Conservation (phyloP, 2,888 invertebrate genomes). For the Anodontia alba region DNA sequence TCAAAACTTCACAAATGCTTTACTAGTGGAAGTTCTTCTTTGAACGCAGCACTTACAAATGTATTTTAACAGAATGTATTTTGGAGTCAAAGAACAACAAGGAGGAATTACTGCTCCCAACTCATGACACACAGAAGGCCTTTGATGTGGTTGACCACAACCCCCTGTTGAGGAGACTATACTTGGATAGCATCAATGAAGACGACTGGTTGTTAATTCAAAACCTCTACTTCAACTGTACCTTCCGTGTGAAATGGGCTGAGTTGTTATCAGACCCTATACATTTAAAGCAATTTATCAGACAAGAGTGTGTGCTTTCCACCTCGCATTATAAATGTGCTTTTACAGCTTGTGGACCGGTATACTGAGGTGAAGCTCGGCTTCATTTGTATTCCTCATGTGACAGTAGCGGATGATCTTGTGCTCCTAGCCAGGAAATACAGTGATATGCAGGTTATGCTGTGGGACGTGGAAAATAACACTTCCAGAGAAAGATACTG, state of each 20-base stretch:
- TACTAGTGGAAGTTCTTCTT: conserved; percentile 15
- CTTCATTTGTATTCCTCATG: neutral
- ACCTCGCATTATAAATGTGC: neutral
- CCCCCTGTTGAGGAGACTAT: neutral
- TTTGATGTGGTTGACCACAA: conserved; percentile 8
- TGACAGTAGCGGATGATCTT: conserved; percentile 1
- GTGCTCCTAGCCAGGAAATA: neutral
- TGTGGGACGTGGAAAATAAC: no score
- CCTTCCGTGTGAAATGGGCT: neutral
- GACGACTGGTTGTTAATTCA: conserved; percentile 4
- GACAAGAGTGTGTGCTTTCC: conserved; percentile 4
- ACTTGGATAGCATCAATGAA: neutral
- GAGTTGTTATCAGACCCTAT: neutral
- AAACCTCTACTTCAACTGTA: neutral
- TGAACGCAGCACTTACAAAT: conserved; percentile 20
- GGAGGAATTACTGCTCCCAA: no score
- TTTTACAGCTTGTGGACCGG: neutral
- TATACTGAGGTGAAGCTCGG: neutral
- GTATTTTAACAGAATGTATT: conserved; percentile 13
- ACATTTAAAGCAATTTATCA: neutral
- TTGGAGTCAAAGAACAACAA: no score
- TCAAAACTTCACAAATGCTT: conserved; percentile 25
- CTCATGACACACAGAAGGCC: no score
- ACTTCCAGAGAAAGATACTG: no score
- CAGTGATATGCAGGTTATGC: no score